Conservation (phyloP, 2,888 invertebrate genomes). For the Synanthedon formicaeformis region DNA sequence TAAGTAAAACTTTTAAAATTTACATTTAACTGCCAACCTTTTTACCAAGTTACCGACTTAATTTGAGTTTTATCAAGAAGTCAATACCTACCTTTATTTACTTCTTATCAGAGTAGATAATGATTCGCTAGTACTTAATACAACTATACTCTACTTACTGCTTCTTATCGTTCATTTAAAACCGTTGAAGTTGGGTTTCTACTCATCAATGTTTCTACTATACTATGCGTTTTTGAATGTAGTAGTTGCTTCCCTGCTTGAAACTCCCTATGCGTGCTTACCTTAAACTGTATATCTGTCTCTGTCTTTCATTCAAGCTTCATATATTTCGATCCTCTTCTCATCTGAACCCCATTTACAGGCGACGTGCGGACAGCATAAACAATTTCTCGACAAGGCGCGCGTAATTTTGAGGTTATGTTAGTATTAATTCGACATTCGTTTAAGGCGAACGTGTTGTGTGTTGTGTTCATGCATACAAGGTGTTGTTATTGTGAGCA, state of each 20-base stretch:
- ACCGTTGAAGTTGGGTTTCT: no score
- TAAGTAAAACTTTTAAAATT: no score
- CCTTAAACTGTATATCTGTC: conserved; percentile 33
- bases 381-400: conserved; percentile 52
- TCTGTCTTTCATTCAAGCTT: conserved; percentile 21
- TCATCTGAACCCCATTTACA: conserved; percentile 54
- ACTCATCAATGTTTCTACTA: no score
- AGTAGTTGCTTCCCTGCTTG: not conserved
- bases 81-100: no score
- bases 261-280: conserved; percentile 10
- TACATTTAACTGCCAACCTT: no score
- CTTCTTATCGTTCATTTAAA: no score
- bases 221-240: no score
- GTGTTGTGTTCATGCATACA: conserved; percentile 5
- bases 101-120: no score
- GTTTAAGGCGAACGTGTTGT: conserved; percentile 43
- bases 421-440: conserved; percentile 61
- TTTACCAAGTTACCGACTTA: no score
- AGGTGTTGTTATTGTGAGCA: conserved; percentile 29
- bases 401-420: conserved; percentile 67
- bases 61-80: no score
- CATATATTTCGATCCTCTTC: conserved; percentile 33
- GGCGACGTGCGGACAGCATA: conserved; percentile 42
- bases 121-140: no score
- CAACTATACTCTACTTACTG: no score